Evolutionary conservation across 2,888 invertebrate genomes (phyloP), one percentile per base, ranked within the genome.

Genomic region (Drosophila phalerata): DNA sequence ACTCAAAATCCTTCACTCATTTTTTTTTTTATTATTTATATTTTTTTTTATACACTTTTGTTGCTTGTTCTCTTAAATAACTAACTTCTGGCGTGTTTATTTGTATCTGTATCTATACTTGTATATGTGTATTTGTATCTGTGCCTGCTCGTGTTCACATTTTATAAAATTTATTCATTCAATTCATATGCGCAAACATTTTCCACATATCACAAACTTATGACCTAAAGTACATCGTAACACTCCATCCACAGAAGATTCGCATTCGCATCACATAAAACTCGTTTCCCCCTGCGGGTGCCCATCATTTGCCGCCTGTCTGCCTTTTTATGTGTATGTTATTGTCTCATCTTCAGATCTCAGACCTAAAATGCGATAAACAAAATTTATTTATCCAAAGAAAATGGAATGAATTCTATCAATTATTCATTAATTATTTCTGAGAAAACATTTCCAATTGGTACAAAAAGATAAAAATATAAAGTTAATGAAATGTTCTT

Each of bases 151-250:
- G 55, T 78, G 42, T 65, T 75, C 60, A 69, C 73, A 72, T 75
- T 72, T 77, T 57, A 62, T 66, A 72, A 69, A 55, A 74, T 62
- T 62, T 61, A 42, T 74, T 55, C 64, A 69, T 69, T 65, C 69
- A 73, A 74, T 58, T 69, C 67, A 69, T 76, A 71, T 69, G 52
- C 76, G 55, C 30, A 60, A 68, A 67, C 69, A 79, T 81, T 71
- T 69, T 66, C 64, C 48, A 62, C 73, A 73, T 69, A 75, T 70
- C 62, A 69, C 64, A 47, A 67, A 66, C 56, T 67, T 63, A 64
- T 55, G 25, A 19, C 56, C 28, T 47, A 45, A 56, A 45, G 56
- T 56, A 56, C 45, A 49, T 45, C 43, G 45, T 49, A 60, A 53
- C 79, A 64, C 52, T 49, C 17, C 72, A 62, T 53, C 56, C 40